A percentile compares a stretch with the other conserved stretches of the same genome.
Evolutionary conservation across 2,113 vertebrate species (phyloP).

Genomic region (Pungitius pungitius): DNA sequence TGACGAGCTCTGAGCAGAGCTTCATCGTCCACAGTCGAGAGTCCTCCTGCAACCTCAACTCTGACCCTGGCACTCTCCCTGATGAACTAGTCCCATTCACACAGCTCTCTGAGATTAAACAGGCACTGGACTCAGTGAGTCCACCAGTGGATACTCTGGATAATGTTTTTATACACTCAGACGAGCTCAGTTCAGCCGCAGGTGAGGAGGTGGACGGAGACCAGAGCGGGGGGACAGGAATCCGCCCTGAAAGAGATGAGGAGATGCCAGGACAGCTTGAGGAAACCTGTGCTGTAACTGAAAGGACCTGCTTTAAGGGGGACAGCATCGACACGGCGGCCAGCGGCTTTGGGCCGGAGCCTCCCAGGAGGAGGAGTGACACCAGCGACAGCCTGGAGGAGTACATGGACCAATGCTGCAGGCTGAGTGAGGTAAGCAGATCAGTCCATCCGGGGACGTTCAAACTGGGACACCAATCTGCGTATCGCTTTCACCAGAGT

Average conservation of each 20-base stretch:
- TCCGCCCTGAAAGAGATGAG: slow-evolving; percentile 28
- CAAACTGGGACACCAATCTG: too few species aligned
- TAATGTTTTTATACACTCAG: background rate
- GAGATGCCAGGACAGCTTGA: slow-evolving; percentile 33
- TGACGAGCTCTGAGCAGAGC: slow-evolving; percentile 85
- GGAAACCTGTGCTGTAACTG: slow-evolving; percentile 17
- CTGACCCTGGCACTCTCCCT: slow-evolving; percentile 53
- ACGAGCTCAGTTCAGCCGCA: slow-evolving; percentile 22
- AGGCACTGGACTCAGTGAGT: slow-evolving; percentile 42
- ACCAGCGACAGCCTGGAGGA: slow-evolving; percentile 86
- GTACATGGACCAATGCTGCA: slow-evolving; percentile 90
- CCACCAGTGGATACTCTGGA: slow-evolving; percentile 20
- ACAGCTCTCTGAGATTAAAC: slow-evolving; percentile 60
- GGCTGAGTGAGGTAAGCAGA: slow-evolving; percentile 85
- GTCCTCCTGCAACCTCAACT: slow-evolving; percentile 83
- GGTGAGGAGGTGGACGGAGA: slow-evolving; percentile 31
- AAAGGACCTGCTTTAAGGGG: slow-evolving; percentile 47
- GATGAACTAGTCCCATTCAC: slow-evolving; percentile 61
- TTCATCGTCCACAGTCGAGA: slow-evolving; percentile 88
- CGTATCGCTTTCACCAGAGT: too few species aligned
- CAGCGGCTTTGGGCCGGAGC: slow-evolving; percentile 56
- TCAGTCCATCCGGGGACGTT: background rate
- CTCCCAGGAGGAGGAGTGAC: slow-evolving; percentile 77
- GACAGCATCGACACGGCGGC: slow-evolving; percentile 60
- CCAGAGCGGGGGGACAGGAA: slow-evolving; percentile 30